Base-by-base conservation (phyloP, 2,797 vertebrate genomes). In the Valencia hispanica region DNA sequence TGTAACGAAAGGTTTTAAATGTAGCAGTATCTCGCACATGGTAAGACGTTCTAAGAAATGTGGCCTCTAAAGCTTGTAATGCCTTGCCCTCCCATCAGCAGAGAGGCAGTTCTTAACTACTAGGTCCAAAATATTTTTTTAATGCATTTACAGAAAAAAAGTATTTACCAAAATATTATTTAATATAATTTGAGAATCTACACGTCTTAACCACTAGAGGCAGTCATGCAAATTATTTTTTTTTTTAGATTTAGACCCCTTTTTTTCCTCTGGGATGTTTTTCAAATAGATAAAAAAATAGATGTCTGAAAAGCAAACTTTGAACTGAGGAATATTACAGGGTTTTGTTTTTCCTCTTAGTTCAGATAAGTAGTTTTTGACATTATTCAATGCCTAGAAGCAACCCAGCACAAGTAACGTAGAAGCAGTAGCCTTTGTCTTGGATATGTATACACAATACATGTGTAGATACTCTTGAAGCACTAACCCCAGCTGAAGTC, bases 1-100 rank as follows among this genome's bases (percentile, higher is more conserved):
- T 69, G 66, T n/a, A 57, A 14, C 18, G 34, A 71, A 53, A 84
- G 65, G 25, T 75, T 77, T 61, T 36, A 34, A 47, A 59, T 34
- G 53, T 22, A 70, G 3, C 73, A 51, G n/a, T 32, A 32, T 5
- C 8, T 45, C 32, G 18, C 7, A 47, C 11, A 36, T 50, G 32
- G 14, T 8, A 50, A 27, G 11, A n/a, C 11, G 18, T 27, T 15
- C 11, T 12, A 32, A 18, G 47, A 70, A 43, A 22, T 34, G 27
- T 27, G 6, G 6, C 70, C 53, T 20, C 22, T 10, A 41, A n/a
- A 27, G 5, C 7, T 55, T 39, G 7, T 5, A 36, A 34, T 63
- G 32, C 3, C 9, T 20, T 22, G 17, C 2, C 17, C 17, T 63
- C 59, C 59, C 17, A 63, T 25, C 36, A 63, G 18, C 30, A 32